Evolutionary conservation across 2,797 vertebrate genomes (phyloP).

Genomic region (Characodon lateralis): DNA sequence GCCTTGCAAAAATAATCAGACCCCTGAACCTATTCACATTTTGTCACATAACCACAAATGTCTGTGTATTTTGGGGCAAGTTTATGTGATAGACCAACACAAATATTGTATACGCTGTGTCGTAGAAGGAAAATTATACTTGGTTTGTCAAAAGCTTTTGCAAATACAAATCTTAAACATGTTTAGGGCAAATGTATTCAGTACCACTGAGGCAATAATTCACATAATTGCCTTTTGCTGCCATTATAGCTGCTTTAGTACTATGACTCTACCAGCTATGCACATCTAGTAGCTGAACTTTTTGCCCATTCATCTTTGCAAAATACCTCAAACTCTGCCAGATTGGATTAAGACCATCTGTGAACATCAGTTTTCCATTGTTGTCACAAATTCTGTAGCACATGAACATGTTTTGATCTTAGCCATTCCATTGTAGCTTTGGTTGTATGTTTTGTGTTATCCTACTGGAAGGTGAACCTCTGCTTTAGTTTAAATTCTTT

Average conservation of each 20-base stretch:
- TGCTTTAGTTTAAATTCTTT: neutral
- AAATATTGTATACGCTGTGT: neutral
- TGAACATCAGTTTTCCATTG: neutral
- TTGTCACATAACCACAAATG: neutral
- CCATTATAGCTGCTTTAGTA: neutral
- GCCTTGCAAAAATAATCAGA: conserved; percentile 1
- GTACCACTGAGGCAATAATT: neutral
- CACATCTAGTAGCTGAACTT: neutral
- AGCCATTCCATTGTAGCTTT: neutral
- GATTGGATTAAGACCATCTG: neutral
- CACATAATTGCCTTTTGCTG: neutral
- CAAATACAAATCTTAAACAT: neutral
- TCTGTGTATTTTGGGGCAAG: neutral
- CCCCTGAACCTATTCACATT: neutral
- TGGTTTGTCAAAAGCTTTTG: neutral
- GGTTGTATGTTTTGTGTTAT: neutral
- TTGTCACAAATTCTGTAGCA: neutral
- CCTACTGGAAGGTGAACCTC: neutral
- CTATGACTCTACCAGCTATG: neutral
- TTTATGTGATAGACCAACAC: neutral
- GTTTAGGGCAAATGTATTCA: neutral
- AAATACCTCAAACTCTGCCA: neutral
- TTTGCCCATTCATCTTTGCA: neutral
- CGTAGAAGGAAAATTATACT: neutral
- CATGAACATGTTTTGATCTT: no score